Evolutionary conservation across 92 coral and sea anemone species (phyloP), one percentile per base, ranked within the genome.

Genomic region (Zoanthus solanderi): DNA sequence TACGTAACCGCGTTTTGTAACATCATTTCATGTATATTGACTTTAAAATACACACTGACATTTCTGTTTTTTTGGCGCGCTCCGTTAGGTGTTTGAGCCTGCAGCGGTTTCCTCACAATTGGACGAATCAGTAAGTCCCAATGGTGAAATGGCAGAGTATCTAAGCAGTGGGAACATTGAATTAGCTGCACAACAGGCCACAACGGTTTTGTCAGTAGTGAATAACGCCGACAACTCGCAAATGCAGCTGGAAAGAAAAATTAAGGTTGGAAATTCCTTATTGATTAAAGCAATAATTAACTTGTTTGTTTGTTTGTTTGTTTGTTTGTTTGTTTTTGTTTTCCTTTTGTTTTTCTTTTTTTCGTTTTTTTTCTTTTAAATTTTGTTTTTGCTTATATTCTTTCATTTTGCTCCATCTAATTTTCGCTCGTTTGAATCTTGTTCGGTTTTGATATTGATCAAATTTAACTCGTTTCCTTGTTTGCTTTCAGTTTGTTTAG

Each of bases 141-240:
- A 89, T 0, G 92, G 98, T 48, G 89, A 90, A 45, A 95, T 95
- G 94, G 85, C 86, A 11, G 78, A 81, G 23, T 95, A 75, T 68
- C 85, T 95, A 10, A 76, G 87, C 63, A 88, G 85, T 29, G 91
- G 93, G 69, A 89, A 95, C 53, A 93, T 95, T 34, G 96, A 89
- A 53, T 15, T 84, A 89, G 98, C 98, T 45, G 98, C 98, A 18
- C 98, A 95, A 50, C 93, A 92, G 23, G 94, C 98, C 4, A 93
- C 94, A 6, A 85, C 98, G 11, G 91, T 95, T 6, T 76, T 95
- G 52, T 95, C 98, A 8, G 96, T 93, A 8, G 93, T 95, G 3
- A 95, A 95, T 56, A 91, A 81, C 48, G 93, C 93, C 9, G 79
- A 81, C n/a, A 71, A 37, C 9, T 48, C 76, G 45, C 87, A 91